These are phyloP conservation scores for Lepus townsendii DNA, from an alignment of 2,797 vertebrate species.

Conservation along the genomic window DNA sequence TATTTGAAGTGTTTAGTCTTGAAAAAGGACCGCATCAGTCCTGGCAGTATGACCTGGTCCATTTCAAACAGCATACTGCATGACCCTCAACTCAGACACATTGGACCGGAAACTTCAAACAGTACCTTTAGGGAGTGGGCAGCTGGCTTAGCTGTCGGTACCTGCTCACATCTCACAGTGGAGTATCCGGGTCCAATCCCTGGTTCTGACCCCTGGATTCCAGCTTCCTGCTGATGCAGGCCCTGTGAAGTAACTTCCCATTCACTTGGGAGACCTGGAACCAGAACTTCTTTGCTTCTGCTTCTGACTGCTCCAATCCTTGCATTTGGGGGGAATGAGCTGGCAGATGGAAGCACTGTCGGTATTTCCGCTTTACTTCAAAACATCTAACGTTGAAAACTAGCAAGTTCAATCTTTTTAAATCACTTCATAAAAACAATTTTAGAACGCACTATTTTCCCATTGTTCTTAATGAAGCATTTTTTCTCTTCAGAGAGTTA, in stretches of 20 bases:
- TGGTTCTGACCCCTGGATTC: too few relatives aligned
- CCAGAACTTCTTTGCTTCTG: too few relatives aligned
- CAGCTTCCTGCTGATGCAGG: too few relatives aligned
- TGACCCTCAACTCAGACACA: not conserved
- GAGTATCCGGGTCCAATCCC: too few relatives aligned
- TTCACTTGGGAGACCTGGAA: too few relatives aligned
- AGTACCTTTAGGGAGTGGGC: not conserved
- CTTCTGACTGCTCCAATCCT: too few relatives aligned
- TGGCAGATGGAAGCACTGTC: too few relatives aligned
- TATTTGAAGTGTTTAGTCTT: not conserved
- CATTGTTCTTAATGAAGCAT: not conserved
- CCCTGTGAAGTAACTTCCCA: too few relatives aligned
- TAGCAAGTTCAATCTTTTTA: slow-evolving; percentile 20
- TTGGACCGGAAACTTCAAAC: not conserved
- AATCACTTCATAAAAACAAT: not conserved
- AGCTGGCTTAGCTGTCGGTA: too few relatives aligned
- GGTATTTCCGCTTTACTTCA: not conserved
- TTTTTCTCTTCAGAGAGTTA: not conserved
- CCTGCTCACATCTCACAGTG: too few relatives aligned
- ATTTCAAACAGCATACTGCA: not conserved
- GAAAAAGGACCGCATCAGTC: not conserved
- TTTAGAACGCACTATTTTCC: slow-evolving; percentile 6
- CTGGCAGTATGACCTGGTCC: not conserved
- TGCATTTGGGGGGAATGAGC: too few relatives aligned
- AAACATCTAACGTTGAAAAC: not conserved